phyloP scores from a whole-genome alignment of 1,140 invertebrate species.

The Tetragonula clypearis region DNA sequence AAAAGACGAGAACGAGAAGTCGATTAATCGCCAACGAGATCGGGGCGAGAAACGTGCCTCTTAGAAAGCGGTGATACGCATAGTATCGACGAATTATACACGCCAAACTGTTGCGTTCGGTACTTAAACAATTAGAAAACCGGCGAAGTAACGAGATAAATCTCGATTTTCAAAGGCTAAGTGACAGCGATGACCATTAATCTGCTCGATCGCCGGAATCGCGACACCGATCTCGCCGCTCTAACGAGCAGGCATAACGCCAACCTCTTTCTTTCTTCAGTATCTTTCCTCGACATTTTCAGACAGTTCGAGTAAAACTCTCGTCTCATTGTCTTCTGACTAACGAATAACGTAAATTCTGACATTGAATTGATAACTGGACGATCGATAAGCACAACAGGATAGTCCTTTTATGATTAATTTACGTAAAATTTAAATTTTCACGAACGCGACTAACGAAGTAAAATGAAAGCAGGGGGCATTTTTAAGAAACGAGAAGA shows the following conservation, averaged over 20 bases:
- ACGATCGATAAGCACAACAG: too few relatives aligned
- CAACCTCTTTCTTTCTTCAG: constrained; percentile 28
- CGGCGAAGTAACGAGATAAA: constrained; percentile 55
- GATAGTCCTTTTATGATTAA: too few relatives aligned
- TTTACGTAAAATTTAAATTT: too few relatives aligned
- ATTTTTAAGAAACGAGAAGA: too few relatives aligned
- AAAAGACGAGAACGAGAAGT: too few relatives aligned
- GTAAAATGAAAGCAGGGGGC: too few relatives aligned
- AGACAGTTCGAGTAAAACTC: neutral
- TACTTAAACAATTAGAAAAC: constrained; percentile 62
- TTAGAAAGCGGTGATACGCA: neutral
- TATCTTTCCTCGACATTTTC: neutral
- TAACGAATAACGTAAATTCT: neutral
- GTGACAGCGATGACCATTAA: constrained; percentile 69
- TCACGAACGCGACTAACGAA: too few relatives aligned
- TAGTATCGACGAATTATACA: constrained; percentile 4
- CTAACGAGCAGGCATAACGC: constrained; percentile 67
- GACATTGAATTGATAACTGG: neutral
- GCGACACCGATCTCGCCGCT: constrained; percentile 65
- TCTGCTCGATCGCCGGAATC: constrained; percentile 65
- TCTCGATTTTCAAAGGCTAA: constrained; percentile 65
- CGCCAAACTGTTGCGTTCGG: neutral
- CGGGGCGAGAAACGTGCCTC: neutral
- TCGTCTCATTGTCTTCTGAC: neutral
- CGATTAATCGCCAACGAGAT: neutral